Percentiles rank a stretch among this genome's conserved stretches.
Evolutionary conservation across 2,113 vertebrate genomes (phyloP).

Genomic region (Erythrolamprus reginae): DNA sequence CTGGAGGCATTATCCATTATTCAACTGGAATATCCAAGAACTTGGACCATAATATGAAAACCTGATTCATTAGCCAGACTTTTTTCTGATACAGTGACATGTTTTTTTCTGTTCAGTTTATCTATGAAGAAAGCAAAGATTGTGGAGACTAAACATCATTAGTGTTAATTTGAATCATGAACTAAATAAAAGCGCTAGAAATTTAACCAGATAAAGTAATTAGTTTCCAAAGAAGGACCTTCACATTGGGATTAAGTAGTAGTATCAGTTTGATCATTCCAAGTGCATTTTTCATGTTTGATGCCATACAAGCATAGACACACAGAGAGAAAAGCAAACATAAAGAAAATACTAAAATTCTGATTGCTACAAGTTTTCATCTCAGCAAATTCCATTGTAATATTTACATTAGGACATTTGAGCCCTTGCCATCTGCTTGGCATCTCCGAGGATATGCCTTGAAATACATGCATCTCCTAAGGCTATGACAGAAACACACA

Average conservation of each 20-base stretch:
- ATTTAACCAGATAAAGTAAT: not conserved
- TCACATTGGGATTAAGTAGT: not conserved
- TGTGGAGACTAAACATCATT: not conserved
- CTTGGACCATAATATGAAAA: not conserved
- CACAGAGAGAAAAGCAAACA: not conserved
- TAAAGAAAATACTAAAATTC: not conserved
- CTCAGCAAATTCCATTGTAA: conserved; percentile 18
- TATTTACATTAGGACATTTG: conserved; percentile 37
- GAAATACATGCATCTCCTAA: conserved; percentile 26
- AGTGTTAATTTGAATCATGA: not conserved
- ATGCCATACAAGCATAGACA: not conserved
- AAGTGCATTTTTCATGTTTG: not conserved
- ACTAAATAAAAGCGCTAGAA: not conserved
- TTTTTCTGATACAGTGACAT: not conserved
- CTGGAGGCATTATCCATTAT: not conserved
- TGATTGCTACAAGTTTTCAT: conserved; percentile 7
- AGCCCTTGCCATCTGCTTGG: conserved; percentile 15
- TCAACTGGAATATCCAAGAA: not conserved
- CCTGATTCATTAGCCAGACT: not conserved
- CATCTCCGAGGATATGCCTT: conserved; percentile 19
- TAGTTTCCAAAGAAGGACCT: not conserved
- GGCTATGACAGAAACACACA: conserved; percentile 15
- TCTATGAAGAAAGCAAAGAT: not conserved
- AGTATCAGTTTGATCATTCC: not conserved
- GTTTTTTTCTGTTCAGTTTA: not conserved